Base-by-base conservation (phyloP, 2,888 invertebrate genomes). In the Dasysyrphus tricinctus region DNA sequence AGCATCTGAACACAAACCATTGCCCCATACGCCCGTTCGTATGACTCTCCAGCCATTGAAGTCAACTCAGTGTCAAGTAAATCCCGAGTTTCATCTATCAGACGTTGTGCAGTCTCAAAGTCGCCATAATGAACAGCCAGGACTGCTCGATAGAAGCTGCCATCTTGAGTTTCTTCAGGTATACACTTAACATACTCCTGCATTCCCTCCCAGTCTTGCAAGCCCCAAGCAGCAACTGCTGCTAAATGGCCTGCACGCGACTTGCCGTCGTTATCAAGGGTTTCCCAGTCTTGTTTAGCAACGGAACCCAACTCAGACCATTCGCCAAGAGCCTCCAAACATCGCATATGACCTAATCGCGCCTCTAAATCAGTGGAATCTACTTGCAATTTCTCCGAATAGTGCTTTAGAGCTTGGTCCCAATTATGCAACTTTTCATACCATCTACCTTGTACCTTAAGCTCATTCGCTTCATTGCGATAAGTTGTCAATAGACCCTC, bases 391-490 rank as follows among this genome's bases (percentile, higher is more conserved):
- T 97, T 96, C 70, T 95, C 95, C 65, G 96, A 94, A 90, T 99
- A 99, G 0, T 98, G 94, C 85, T 96, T 95, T 54, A 99, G 93
- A 0, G 99, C 99, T 91, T 97, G 97, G 89, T 99, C 98, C 99
- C 99, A 99, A 91, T 99, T 98, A 92, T 99, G 99, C 1, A 99
- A 93, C 92, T 99, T 99, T 92, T 99, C 99, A 92, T 99, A 99
- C 99, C 99, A 99, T 8, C 98, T 94, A 61, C 99, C 98, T 92
- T 97, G 96, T 92, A 91, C 92, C 49, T 92, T 92, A 5, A 91
- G 93, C 16, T 95, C 94, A 88, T 95, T 94, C 0, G 94, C 94
- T 0, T 95, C 95, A 86, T 95, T 95, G 34, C 96, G 95, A 90
- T 96, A 95, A 24, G 95, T 96, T 95, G 97, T 97, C 5, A 99